A percentile compares a stretch with the other conserved stretches of the same genome.
Conservation (phyloP, 2,113 vertebrate genomes). For the Cisticola juncidis region DNA sequence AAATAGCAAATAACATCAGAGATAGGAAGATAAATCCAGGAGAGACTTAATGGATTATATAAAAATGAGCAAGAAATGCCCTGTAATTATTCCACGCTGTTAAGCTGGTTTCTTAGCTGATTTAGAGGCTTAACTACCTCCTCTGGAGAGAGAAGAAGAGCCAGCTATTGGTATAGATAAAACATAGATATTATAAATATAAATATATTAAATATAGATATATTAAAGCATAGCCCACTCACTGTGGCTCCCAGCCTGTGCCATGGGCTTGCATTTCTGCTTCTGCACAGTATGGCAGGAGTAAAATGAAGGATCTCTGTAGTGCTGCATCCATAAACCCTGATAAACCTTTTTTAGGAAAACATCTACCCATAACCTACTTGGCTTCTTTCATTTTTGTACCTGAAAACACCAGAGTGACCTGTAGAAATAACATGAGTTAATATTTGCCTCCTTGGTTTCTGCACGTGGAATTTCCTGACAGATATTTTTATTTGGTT, state of each 20-base stretch:
- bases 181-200: neutral
- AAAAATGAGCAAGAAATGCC: neutral
- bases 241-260: neutral
- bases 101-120: slow-evolving; percentile 29
- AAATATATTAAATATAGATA: neutral
- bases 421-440: fast-evolving
- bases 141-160: slow-evolving; percentile 17
- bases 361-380: neutral
- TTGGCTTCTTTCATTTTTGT: neutral
- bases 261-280: neutral
- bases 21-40: slow-evolving; percentile 25
- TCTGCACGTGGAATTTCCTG: neutral
- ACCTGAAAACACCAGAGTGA: neutral
- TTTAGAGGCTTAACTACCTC: slow-evolving; percentile 17
- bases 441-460: neutral
- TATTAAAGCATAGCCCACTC: neutral
- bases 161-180: neutral
- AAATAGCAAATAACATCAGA: slow-evolving; percentile 12
- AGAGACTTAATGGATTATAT: slow-evolving; percentile 2
- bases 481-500: neutral
- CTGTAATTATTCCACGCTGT: slow-evolving; percentile 56
- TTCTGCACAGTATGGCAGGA: neutral
- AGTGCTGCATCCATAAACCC: fast-evolving
- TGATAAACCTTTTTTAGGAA: neutral
- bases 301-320: neutral